Evolutionary conservation across 2,888 invertebrate genomes (phyloP).

Genomic region (Volucella bombylans): DNA sequence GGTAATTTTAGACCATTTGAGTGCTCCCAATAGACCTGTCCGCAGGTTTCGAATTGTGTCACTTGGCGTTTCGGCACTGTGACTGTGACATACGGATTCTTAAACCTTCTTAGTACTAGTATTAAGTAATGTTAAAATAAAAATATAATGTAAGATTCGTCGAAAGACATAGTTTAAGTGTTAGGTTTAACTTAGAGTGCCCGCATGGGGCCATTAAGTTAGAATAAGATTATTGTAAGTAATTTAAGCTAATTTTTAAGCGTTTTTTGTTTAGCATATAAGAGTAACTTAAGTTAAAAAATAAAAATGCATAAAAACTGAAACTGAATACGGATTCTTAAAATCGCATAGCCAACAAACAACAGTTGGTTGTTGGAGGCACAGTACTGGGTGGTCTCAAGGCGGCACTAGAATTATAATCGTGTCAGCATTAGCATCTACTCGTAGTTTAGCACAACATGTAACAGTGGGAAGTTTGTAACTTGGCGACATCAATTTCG

Average conservation of each 20-base stretch:
- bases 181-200: too few species aligned
- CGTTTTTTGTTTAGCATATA: too few species aligned
- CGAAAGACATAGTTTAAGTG: too few species aligned
- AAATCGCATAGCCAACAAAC: conserved; percentile 7
- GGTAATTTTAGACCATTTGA: conserved; percentile 50
- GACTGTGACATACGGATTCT: conserved; percentile 2
- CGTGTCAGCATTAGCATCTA: background rate
- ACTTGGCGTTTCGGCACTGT: conserved; percentile 23
- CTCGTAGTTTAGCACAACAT: background rate
- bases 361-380: conserved; percentile 65
- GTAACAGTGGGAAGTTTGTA: conserved; percentile 11
- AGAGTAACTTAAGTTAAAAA: too few species aligned
- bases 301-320: too few species aligned
- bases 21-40: conserved; percentile 61
- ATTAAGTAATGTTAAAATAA: too few species aligned
- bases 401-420: conserved; percentile 41
- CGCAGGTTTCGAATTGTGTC: conserved; percentile 64
- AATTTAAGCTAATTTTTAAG: too few species aligned
- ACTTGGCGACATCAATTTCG: conserved; percentile 36
- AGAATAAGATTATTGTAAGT: too few species aligned
- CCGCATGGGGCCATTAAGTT: too few species aligned
- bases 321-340: background rate
- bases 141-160: too few species aligned
- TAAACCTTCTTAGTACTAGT: too few species aligned
- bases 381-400: conserved; percentile 37